Evolutionary conservation across 2,113 vertebrate genomes (phyloP), one percentile per base, ranked within the genome.

Genomic region (Xenus cinereus): DNA sequence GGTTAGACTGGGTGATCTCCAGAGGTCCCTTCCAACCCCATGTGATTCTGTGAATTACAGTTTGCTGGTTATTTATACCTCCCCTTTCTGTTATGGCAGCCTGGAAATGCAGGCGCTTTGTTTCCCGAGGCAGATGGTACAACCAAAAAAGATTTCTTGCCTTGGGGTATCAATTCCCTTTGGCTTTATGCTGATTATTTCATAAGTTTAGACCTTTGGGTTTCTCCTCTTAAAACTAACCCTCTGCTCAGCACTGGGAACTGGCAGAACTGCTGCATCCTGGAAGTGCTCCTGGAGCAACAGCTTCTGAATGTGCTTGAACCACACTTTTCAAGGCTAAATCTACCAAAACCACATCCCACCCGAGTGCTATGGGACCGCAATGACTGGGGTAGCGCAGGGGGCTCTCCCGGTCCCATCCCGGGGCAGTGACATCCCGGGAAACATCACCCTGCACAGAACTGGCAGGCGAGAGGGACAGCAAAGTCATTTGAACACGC

Each of bases 371-470:
- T 16, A 10, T 6, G 1, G 26, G 6, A 14, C 39, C 28, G 4
- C 18, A 4, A 7, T 41, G 41, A 48, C 43, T 12, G 33, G 71
- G 6, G 23, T 4, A 30, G 21, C 15, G 3, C 39, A 2, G 5
- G 24, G 63, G 41, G 27, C 28, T 32, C 7, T 78, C 21, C 82
- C 5, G 0, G 4, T 30, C 43, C 50, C 21, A 10, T 26, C 35
- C 35, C 1, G 0, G 6, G 17, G 32, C 46, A 60, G 21, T 3
- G 4, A 27, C 4, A 8, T 30, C 68, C 24, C 2, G 0, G 35
- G 14, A 21, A 23, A 30, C 57, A 41, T 30, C 41, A 37, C 13
- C 23, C 9, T 5, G 75, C 82, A 24, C 32, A 1, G 2, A 1
- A 16, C 30, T 4, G 39, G 46, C 87, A 28, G 46, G 15, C 7